These are phyloP conservation scores for Manacus vitellinus DNA, from an alignment of 2,113 vertebrate species.

Conservation along the genomic window DNA sequence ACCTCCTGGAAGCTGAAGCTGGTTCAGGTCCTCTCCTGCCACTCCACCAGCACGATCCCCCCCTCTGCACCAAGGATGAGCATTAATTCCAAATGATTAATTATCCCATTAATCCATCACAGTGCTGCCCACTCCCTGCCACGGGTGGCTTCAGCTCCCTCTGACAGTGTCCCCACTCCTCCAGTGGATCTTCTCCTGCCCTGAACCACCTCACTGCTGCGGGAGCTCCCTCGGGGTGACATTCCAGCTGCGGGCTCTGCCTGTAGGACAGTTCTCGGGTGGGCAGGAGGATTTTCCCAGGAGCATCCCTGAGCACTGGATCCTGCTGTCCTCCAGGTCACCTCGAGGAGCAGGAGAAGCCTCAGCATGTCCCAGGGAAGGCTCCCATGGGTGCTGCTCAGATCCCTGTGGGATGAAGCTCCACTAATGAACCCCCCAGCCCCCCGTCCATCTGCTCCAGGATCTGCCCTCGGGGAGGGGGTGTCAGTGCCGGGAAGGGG, in stretches of 20 bases:
- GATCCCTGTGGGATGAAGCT: background rate
- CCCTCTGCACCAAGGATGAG: accelerated
- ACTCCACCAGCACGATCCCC: accelerated
- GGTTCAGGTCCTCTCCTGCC: background rate
- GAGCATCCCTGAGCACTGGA: background rate
- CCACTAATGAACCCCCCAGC: background rate
- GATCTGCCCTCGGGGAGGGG: background rate
- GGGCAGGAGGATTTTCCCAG: background rate
- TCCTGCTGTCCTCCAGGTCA: background rate
- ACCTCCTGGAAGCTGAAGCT: too few species aligned
- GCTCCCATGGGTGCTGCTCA: background rate
- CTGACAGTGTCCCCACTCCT: background rate
- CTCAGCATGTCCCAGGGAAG: background rate
- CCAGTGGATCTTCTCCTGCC: background rate
- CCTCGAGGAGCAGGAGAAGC: background rate
- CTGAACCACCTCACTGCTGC: accelerated
- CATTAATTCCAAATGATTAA: background rate
- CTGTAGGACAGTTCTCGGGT: background rate
- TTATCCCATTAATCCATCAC: background rate
- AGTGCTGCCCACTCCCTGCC: background rate
- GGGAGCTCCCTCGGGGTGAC: background rate
- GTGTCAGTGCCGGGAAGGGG: background rate
- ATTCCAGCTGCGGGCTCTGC: background rate
- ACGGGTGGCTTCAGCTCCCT: accelerated
- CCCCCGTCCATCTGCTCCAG: background rate